Evolutionary conservation across 2,888 invertebrate genomes (phyloP).

Genomic region (Lasioglossum malachurum): DNA sequence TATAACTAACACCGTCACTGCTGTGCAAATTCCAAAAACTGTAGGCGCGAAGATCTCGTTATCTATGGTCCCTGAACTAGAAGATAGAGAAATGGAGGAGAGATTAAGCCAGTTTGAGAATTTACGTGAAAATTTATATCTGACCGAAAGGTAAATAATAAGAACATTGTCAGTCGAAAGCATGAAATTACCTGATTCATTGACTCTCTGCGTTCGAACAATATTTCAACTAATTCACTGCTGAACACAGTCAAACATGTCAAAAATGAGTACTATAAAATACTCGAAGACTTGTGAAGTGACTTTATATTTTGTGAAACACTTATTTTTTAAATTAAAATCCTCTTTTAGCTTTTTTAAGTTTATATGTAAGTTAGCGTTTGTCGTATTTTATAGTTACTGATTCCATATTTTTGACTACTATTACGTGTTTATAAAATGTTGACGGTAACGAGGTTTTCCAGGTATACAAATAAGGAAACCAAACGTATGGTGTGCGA

Average conservation of each 20-base stretch:
- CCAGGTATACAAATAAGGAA: slow-evolving; percentile 92
- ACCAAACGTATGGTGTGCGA: slow-evolving; percentile 98
- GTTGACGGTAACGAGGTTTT: slow-evolving; percentile 19
- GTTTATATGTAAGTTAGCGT: neutral
- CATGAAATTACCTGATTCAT: neutral
- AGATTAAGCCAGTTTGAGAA: slow-evolving; percentile 91
- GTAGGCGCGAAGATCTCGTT: slow-evolving; percentile 78
- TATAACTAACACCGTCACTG: slow-evolving; percentile 28
- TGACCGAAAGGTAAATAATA: slow-evolving; percentile 89
- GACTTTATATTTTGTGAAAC: neutral
- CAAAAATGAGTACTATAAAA: neutral
- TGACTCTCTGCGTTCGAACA: neutral
- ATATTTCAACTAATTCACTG: neutral
- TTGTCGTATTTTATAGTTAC: neutral
- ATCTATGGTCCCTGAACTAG: slow-evolving; percentile 86
- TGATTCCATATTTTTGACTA: neutral
- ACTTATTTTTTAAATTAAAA: neutral
- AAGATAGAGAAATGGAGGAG: slow-evolving; percentile 86
- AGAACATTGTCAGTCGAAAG: neutral
- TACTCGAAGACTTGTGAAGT: neutral
- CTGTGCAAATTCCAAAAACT: slow-evolving; percentile 69
- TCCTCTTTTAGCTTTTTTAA: too few species aligned
- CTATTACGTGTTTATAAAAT: slow-evolving; percentile 4
- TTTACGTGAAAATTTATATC: slow-evolving; percentile 94
- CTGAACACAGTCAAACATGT: too few species aligned